phyloP scores from a whole-genome alignment of 2,113 vertebrate genomes.

The Sisor rabdophorus region DNA sequence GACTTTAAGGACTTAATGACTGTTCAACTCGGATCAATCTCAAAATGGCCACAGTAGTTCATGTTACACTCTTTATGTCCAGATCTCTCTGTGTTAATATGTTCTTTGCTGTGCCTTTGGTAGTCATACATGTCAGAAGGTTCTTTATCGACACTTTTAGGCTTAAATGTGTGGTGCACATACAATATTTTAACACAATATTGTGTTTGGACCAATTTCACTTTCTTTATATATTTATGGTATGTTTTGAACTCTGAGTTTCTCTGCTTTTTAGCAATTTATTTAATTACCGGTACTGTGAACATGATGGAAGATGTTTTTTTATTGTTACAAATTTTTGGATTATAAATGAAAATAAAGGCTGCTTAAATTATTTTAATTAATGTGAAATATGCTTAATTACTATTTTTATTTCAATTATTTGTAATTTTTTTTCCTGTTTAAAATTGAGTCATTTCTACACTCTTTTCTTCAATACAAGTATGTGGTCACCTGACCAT shows the following conservation, averaged over 20 bases:
- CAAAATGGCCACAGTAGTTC: background rate
- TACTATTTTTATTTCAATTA: background rate
- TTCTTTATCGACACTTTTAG: background rate
- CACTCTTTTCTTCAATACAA: too few relatives aligned
- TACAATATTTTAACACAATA: background rate
- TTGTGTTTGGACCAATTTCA: background rate
- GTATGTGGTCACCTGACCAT: too few relatives aligned
- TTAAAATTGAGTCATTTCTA: background rate
- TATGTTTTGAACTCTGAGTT: background rate
- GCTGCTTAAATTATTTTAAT: slow-evolving; percentile 5
- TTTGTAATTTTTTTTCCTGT: background rate
- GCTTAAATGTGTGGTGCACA: background rate
- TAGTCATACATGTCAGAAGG: background rate
- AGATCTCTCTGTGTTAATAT: background rate
- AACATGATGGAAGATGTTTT: background rate
- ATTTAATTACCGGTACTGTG: slow-evolving; percentile 12
- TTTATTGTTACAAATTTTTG: background rate
- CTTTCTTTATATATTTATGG: background rate
- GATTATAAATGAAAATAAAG: slow-evolving; percentile 33
- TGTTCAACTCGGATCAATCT: background rate
- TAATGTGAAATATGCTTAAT: background rate
- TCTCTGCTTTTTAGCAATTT: background rate
- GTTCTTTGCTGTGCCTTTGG: background rate
- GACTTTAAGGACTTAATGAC: background rate
- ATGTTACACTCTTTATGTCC: background rate